Evolutionary conservation across 2,888 invertebrate species (phyloP).

Genomic region (Acrocera orbiculus): DNA sequence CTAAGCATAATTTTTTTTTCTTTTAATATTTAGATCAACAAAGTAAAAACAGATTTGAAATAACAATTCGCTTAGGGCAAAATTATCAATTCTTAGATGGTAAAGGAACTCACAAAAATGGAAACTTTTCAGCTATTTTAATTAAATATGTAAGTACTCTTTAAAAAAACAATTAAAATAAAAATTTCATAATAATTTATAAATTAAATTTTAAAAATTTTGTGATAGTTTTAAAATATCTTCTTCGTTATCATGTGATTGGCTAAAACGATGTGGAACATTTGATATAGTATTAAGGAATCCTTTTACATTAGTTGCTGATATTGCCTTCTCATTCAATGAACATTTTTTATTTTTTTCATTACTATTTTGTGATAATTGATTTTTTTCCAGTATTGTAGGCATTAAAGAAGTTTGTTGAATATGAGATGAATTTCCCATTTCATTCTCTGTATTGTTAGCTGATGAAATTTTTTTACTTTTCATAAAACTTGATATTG

Average conservation of each 20-base stretch:
- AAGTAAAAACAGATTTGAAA: too few relatives aligned
- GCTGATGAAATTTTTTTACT: constrained; percentile 11
- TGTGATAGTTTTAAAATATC: constrained; percentile 26
- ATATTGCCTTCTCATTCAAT: constrained; percentile 7
- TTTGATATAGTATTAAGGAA: constrained; percentile 22
- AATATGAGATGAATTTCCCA: constrained; percentile 6
- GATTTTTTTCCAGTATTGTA: constrained; percentile 28
- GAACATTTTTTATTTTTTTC: constrained; percentile 12
- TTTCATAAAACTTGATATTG: constrained; percentile 20
- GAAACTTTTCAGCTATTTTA: too few relatives aligned
- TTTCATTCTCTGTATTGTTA: constrained; percentile 4
- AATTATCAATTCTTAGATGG: too few relatives aligned
- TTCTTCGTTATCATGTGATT: constrained; percentile 16
- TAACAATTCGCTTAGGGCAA: too few relatives aligned
- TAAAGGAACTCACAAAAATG: too few relatives aligned
- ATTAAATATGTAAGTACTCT: neutral
- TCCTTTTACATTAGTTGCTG: constrained; percentile 18
- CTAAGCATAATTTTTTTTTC: too few relatives aligned
- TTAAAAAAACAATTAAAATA: constrained; percentile 4
- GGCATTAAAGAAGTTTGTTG: constrained; percentile 23
- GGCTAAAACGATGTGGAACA: constrained; percentile 19
- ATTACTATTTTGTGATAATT: constrained; percentile 13
- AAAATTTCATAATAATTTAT: neutral
- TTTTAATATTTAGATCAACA: too few relatives aligned
- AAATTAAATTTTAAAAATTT: constrained; percentile 15